Percentiles rank a stretch among this genome's conserved stretches.
phyloP scores from a whole-genome alignment of 2,113 vertebrate genomes.

The Oncorhynchus tshawytscha region DNA sequence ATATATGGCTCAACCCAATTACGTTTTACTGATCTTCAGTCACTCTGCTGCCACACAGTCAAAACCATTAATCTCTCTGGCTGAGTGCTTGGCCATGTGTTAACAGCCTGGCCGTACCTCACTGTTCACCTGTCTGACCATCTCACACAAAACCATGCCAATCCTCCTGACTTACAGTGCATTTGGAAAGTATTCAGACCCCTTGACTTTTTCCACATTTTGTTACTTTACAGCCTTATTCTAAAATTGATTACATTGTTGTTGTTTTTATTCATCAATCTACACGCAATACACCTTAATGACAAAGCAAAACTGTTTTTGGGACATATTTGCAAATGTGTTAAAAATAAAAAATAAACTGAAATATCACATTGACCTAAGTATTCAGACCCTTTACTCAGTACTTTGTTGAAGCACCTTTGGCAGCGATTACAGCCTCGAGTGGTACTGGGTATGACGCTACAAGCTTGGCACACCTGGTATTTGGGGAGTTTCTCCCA shows the following conservation, averaged over 20 bases:
- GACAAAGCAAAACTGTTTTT: no score
- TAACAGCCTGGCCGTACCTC: slow-evolving; percentile 63
- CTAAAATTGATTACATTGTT: no score
- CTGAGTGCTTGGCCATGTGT: slow-evolving; percentile 70
- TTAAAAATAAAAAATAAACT: no score
- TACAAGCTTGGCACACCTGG: neutral
- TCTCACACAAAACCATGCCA: slow-evolving; percentile 67
- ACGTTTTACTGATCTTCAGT: slow-evolving; percentile 73
- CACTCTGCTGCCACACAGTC: slow-evolving; percentile 70
- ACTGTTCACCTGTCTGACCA: slow-evolving; percentile 43
- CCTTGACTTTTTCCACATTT: slow-evolving; percentile 8
- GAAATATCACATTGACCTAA: no score
- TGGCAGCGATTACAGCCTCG: no score
- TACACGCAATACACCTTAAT: no score
- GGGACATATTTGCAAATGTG: no score
- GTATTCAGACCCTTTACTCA: no score
- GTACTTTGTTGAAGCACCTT: no score
- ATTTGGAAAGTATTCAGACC: slow-evolving; percentile 27
- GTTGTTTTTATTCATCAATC: no score
- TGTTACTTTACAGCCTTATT: no score
- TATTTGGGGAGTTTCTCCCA: no score
- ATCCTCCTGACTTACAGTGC: slow-evolving; percentile 58
- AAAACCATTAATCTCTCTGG: slow-evolving; percentile 79
- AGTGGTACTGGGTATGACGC: neutral
- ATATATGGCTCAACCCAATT: slow-evolving; percentile 78